These are phyloP conservation scores for Pholis gunnellus DNA, from an alignment of 2,113 vertebrate species.

Conservation along the genomic window DNA sequence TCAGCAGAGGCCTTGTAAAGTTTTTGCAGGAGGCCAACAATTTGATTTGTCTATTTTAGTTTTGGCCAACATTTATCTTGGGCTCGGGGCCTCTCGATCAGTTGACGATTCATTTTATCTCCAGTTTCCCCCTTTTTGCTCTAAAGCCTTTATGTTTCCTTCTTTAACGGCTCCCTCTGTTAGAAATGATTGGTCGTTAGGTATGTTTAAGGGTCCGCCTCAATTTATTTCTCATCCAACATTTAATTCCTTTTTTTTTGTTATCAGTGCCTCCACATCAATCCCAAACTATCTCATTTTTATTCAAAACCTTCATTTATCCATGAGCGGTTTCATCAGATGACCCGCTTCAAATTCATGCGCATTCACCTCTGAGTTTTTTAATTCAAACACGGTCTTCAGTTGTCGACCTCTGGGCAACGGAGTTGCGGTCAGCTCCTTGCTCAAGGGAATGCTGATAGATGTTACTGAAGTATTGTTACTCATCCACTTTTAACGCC, in stretches of 20 bases:
- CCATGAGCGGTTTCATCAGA: neutral
- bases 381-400: neutral
- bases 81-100: neutral
- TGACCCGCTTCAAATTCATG: neutral
- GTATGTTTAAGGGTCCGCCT: neutral
- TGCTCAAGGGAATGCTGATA: slow-evolving; percentile 25
- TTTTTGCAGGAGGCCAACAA: neutral
- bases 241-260: neutral
- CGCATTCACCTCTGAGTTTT: slow-evolving; percentile 14
- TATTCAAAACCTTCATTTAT: neutral
- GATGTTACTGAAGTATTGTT: slow-evolving; percentile 25
- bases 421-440: slow-evolving; percentile 1
- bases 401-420: slow-evolving; percentile 23
- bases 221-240: slow-evolving; percentile 5
- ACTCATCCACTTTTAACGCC: slow-evolving; percentile 53
- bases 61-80: slow-evolving; percentile 9
- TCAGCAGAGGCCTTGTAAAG: slow-evolving; percentile 10
- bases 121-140: neutral
- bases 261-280: neutral
- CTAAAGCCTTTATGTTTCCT: neutral
- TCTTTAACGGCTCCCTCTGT: neutral
- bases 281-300: neutral
- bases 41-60: slow-evolving; percentile 10
- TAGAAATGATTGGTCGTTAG: neutral
- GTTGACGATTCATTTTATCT: neutral